Base-by-base conservation (phyloP, 2,888 invertebrate species). In the Lepidochitona cinerea region DNA sequence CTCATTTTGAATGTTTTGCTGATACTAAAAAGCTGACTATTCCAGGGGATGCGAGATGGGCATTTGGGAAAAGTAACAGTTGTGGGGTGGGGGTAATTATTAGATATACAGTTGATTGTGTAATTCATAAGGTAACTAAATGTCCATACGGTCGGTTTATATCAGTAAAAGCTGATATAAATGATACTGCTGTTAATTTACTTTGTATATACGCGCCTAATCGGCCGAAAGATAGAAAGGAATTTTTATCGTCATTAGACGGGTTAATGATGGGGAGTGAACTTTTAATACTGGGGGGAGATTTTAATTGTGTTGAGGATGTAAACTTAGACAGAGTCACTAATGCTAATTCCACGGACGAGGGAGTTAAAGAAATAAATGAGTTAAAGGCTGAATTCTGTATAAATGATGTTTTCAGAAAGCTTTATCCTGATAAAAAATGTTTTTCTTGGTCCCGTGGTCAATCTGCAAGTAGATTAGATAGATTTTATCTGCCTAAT, bases 261-360 rank as follows among this genome's bases (percentile, higher is more conserved):
- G 29, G 32, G 23, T 18, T 59, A 59, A 59, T 59, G 23, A 59
- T 12, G 14, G 7, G 59, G 32, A 59, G 59, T 59, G 59, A 59
- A 59, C 14, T 59, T 23, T 4, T 59, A 29, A 29, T 59, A 23
- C 32, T 59, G 23, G 59, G 7, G 23, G 59, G 4, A 14, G 59
- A 59, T 59, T 59, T 59, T 59, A 59, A 59, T 59, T 59, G 23
- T 59, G 14, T 76, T 52, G 65, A 65, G 35, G 69, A 74, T 52
- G 7, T 54, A 23, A 26, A 54, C 54, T n/a, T 7, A 23, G 12
- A n/a, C 23, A 23, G 54, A 66, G n/a, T 75, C 26, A 7, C n/a
- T 23, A 23, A 23, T 54, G 26, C 23, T 12, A 54, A 54, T 54
- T 12, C 54, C n/a, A 9, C n/a, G 23, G 23, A 54, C 26, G 54